These are phyloP conservation scores for Anabacerthia variegaticeps DNA, from an alignment of 2,797 vertebrate species.

Conservation along the genomic window DNA sequence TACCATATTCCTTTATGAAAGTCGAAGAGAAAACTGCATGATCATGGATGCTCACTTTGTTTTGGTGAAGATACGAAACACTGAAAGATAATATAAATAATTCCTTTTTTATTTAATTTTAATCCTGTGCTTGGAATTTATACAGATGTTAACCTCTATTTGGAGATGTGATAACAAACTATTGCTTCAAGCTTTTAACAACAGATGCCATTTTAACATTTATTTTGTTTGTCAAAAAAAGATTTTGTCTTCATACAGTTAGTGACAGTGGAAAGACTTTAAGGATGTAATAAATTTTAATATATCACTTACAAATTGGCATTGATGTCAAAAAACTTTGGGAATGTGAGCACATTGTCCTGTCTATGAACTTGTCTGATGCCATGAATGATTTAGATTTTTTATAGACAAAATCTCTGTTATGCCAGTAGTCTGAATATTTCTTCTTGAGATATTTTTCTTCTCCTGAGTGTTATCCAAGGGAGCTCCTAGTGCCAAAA, in stretches of 20 bases:
- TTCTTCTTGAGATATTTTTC: background rate
- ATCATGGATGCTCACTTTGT: background rate
- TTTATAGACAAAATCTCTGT: background rate
- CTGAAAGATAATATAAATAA: background rate
- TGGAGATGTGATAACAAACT: background rate
- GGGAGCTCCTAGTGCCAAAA: background rate
- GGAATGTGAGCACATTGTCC: background rate
- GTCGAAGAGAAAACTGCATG: background rate
- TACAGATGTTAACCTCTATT: accelerated
- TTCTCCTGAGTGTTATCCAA: background rate
- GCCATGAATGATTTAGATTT: background rate
- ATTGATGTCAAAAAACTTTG: background rate
- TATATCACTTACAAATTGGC: background rate
- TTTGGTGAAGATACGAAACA: background rate
- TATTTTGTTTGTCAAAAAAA: background rate
- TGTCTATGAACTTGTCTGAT: background rate
- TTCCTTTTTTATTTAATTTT: background rate
- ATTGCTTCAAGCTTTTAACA: background rate
- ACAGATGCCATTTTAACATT: background rate
- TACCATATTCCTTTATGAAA: background rate
- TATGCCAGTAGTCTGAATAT: background rate
- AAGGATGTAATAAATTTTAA: background rate
- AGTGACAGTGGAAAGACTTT: background rate
- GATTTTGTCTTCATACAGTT: background rate
- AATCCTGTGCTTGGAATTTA: background rate